A percentile compares a stretch with the other conserved stretches of the same genome.
These are phyloP conservation scores for Cinclus cinclus DNA, from an alignment of 2,113 vertebrate genomes.

Conservation along the genomic window DNA sequence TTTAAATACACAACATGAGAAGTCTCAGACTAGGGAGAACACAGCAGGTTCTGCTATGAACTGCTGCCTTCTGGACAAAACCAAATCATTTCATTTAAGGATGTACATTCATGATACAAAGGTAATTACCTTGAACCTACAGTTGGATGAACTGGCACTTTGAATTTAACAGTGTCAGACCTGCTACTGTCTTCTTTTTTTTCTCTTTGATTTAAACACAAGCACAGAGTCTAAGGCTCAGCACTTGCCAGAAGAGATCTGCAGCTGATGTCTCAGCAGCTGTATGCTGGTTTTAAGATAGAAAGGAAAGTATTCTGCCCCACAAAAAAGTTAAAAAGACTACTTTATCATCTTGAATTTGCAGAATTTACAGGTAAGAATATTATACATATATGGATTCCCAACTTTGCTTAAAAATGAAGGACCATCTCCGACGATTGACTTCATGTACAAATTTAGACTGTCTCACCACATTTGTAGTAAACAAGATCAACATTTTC, in stretches of 20 bases:
- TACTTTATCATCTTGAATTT: neutral
- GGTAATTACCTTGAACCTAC: neutral
- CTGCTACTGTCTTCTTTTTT: neutral
- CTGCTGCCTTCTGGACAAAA: neutral
- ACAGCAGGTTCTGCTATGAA: neutral
- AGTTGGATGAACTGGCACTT: neutral
- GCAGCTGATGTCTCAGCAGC: neutral
- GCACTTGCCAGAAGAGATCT: neutral
- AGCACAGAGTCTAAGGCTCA: neutral
- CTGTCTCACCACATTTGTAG: neutral
- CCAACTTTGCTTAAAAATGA: neutral
- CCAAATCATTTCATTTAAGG: neutral
- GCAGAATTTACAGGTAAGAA: neutral
- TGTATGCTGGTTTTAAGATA: neutral
- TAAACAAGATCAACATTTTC: neutral
- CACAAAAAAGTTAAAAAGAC: neutral
- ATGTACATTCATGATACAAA: neutral
- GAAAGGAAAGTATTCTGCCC: neutral
- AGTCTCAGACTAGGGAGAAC: neutral
- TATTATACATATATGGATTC: neutral
- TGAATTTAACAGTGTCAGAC: neutral
- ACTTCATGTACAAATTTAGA: neutral
- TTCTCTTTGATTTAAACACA: neutral
- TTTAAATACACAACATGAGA: neutral
- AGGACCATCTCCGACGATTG: neutral